Base-by-base conservation (phyloP, 1,140 invertebrate genomes). In the Bactericera cockerelli region DNA sequence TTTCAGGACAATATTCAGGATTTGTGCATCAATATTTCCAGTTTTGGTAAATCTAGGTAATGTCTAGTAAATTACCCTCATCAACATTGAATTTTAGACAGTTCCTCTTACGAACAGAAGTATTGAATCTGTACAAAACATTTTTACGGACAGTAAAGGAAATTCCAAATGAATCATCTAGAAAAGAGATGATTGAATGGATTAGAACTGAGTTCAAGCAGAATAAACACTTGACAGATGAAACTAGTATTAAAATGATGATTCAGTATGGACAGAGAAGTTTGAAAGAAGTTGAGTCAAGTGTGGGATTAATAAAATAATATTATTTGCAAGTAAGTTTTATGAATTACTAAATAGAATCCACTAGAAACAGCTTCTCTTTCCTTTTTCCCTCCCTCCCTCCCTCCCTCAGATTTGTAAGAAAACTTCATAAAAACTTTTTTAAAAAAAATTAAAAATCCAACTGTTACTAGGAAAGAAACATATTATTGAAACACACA, bases 21-120 rank as follows among this genome's bases (percentile, higher is more conserved):
- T n/a, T n/a, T n/a, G n/a, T n/a, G n/a, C n/a, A n/a, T n/a, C n/a
- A n/a, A n/a, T n/a, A n/a, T n/a, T n/a, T n/a, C n/a, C n/a, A n/a
- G n/a, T n/a, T n/a, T 2, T 10, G 16, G 28, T 6, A 31, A 31
- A 13, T 31, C 28, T 31, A 31, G 28, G 28, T 31, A 31, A 49
- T 49, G 42, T 49, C 42, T 49, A 49, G 22, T n/a, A 49, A 49
- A 22, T 49, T 49, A 49, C 42, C 42, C 19, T 10, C 6, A 22
- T 49, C 42, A 49, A 49, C 42, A 49, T 49, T 49, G 22, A 49
- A 49, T n/a, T 49, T 49, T 16, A 4, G 22, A 6, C 42, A 88
- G 85, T 88, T 89, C 72, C 77, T 89, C 66, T 69, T 86, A 22
- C 76, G 81, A 42, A 78, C 81, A 72, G 79, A 87, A 71, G 85